Conservation (phyloP, 2,888 invertebrate species). For the Metallyticus violacea region DNA sequence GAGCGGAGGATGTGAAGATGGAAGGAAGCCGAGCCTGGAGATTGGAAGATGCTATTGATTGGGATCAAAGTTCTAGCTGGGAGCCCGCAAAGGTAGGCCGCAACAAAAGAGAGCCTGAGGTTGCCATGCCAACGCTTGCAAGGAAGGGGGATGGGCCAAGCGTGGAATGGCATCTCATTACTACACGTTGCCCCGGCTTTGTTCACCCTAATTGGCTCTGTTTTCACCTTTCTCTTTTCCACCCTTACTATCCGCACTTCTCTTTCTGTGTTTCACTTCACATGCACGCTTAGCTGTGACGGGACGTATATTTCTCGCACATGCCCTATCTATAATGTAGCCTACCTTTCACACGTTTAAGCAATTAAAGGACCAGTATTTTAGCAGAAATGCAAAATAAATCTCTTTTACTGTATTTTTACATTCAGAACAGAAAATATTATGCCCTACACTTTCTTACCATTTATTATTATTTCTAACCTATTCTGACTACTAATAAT, state of each 20-base stretch:
- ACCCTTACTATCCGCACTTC: not conserved
- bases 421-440: too few species aligned
- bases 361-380: not conserved
- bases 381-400: not conserved
- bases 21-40: not conserved
- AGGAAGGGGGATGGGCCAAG: not conserved
- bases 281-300: not conserved
- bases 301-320: not conserved
- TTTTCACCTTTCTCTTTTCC: slow-evolving; percentile 17
- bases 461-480: too few species aligned
- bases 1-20: not conserved
- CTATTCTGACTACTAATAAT: too few species aligned
- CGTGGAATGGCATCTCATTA: slow-evolving; percentile 29
- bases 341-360: not conserved
- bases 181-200: slow-evolving; percentile 21
- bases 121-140: slow-evolving; percentile 15
- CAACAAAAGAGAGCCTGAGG: slow-evolving; percentile 28
- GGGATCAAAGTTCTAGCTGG: slow-evolving; percentile 32
- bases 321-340: not conserved
- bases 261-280: not conserved
- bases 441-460: too few species aligned
- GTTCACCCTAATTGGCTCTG: slow-evolving; percentile 29
- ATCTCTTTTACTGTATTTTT: too few species aligned
- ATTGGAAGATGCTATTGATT: slow-evolving; percentile 31
- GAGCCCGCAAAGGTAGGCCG: slow-evolving; percentile 32